phyloP scores from a whole-genome alignment of 2,888 invertebrate species.

The Pachydiplax longipennis region DNA sequence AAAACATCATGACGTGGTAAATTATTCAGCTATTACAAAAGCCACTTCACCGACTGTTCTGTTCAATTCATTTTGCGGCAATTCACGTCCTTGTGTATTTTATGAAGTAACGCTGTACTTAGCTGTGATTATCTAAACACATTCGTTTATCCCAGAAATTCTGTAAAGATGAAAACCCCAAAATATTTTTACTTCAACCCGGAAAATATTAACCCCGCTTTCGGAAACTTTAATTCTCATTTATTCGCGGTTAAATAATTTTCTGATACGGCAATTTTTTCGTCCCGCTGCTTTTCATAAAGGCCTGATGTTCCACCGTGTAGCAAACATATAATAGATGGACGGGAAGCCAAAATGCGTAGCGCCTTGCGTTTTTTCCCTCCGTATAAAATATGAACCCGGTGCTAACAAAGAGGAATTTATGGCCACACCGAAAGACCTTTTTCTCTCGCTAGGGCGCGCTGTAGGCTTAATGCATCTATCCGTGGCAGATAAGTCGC shows the following conservation, averaged over 20 bases:
- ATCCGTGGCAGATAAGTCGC: slow-evolving; percentile 7
- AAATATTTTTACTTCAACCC: background rate
- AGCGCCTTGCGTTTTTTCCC: background rate
- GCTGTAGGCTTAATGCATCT: slow-evolving; percentile 3
- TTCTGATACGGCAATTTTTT: background rate
- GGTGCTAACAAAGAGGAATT: slow-evolving; percentile 39
- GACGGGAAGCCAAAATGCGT: background rate
- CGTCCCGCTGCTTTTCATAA: background rate
- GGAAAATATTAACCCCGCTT: background rate
- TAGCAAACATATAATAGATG: slow-evolving; percentile 20
- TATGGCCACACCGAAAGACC: background rate
- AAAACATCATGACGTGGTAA: too few species aligned
- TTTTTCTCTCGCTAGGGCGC: background rate
- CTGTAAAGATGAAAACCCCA: background rate
- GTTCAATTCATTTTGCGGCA: too few species aligned
- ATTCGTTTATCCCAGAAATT: background rate
- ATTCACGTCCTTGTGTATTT: too few species aligned
- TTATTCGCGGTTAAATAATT: background rate
- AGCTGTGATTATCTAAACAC: too few species aligned
- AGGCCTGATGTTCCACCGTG: background rate
- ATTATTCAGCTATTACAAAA: too few species aligned
- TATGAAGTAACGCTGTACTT: too few species aligned
- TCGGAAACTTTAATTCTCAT: background rate
- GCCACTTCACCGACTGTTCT: too few species aligned
- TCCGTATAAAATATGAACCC: slow-evolving; percentile 32